Percentiles rank a stretch among this genome's conserved stretches.
These are phyloP conservation scores for Metalampra italica DNA, from an alignment of 2,888 invertebrate genomes.

Conservation along the genomic window DNA sequence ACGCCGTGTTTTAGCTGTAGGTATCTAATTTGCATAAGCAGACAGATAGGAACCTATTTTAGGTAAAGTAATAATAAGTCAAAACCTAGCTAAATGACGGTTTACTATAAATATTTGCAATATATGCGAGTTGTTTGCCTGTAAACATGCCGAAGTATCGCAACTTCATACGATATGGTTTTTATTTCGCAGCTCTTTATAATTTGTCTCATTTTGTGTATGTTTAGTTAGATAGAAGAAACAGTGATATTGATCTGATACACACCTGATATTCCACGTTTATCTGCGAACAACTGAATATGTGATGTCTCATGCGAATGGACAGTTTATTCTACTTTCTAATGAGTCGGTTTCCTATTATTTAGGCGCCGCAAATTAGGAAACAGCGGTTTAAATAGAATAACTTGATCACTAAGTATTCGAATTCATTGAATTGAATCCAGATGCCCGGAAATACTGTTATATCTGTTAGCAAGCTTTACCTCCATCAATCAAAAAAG, in stretches of 20 bases:
- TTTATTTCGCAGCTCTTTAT: no score
- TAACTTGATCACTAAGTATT: no score
- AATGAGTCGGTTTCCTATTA: not conserved
- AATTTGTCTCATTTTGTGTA: not conserved
- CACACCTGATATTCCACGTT: not conserved
- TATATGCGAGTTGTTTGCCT: slow-evolving; percentile 36
- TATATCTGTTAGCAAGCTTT: no score
- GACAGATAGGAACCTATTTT: no score
- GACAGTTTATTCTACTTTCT: no score
- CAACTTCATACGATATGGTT: slow-evolving; percentile 7
- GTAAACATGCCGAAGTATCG: slow-evolving; percentile 38
- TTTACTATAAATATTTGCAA: slow-evolving; percentile 2
- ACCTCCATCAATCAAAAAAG: no score
- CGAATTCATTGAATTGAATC: no score
- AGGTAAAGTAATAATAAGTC: not conserved
- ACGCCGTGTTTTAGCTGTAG: no score
- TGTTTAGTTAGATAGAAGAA: not conserved
- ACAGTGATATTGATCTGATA: not conserved
- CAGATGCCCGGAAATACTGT: no score
- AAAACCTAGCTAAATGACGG: not conserved
- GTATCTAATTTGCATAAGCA: no score
- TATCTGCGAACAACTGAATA: not conserved
- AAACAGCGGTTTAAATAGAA: no score
- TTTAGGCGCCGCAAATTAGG: not conserved
- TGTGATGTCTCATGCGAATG: no score